Evolutionary conservation across 2,888 invertebrate species (phyloP), one percentile per base, ranked within the genome.

Genomic region (Synanthedon myopaeformis): DNA sequence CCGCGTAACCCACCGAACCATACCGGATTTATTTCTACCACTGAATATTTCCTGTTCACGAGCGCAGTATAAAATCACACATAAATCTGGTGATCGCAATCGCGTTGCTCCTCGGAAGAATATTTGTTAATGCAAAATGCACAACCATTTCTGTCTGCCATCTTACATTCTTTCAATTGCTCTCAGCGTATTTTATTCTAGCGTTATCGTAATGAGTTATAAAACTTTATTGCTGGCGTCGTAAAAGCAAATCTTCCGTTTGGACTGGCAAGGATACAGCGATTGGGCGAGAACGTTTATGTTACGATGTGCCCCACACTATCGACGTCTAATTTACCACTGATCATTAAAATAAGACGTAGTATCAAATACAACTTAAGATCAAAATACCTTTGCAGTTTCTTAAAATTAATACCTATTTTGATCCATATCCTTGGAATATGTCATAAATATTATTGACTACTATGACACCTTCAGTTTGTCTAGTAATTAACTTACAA

Each of bases 201-300:
- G 69, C 71, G 72, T 74, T 78, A 79, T 78, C 76, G 76, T 82
- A 81, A 82, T 81, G 75, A 77, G 67, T 71, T 66, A 66, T 83
- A 78, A 82, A 82, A 74, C 61, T 79, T 82, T 82, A 84, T 76
- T 70, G 67, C 61, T 66, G 53, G 58, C 55, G 60, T 79, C 76
- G 71, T 82, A 79, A 81, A 80, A 72, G 66, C 61, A 64, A 72
- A 74, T 79, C 69, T 70, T 70, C 67, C 58, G 65, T 72, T 72
- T 66, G 69, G 68, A 74, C 65, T 64, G 58, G 59, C 54, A 61
- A 61, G 62, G 66, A 65, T 65, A 62, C 59, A 57, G 62, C 58
- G 63, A 63, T 64, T 68, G 65, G 62, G 65, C 67, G 69, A 69
- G 59, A 67, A 64, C 62, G 57, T 65, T 57, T 62, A 59, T 62